Base-by-base conservation (phyloP, 2,113 vertebrate species). In the Oncorhynchus tshawytscha region DNA sequence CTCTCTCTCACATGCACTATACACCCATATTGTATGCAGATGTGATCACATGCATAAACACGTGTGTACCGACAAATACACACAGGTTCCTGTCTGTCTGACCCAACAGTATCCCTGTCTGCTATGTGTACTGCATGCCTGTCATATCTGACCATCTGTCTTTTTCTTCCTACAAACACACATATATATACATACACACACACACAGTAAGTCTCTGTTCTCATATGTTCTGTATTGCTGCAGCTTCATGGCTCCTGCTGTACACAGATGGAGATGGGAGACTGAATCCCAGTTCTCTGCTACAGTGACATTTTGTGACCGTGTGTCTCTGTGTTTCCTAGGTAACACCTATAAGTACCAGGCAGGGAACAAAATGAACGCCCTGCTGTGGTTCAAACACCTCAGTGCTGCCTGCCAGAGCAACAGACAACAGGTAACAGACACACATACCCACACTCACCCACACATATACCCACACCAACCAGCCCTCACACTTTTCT, bases 271-370 rank as follows among this genome's bases (percentile, higher is more conserved):
- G 15, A 18, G 31, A 29, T 1, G 27, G 6, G 31, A 16, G 67
- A 20, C 11, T 54, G 16, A 54, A 54, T 54, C 51, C 13, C 51
- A 22, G 7, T 9, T 39, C 27, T 39, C 29, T 68, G 22, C 27
- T n/a, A 18, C 27, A 60, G 67, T 13, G 25, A 57, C n/a, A n/a
- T 78, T 18, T 68, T 90, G 2, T 86, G 15, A n/a, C 9, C 2
- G 65, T 81, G 39, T 70, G 11, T 71, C 70, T 88, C 62, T 84
- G 48, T 87, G 66, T 87, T 85, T 81, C 85, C 82, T 86, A 99
- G 98, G 98, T 89, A 99, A 99, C 91, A 98, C 97, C 0, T 99
- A 99, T 82, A 99, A 99, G 91, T 99, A 97, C 91, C 98, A 99
- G 91, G 97, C 98, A 78, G 98, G 98, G 78, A 98, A 92, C 89